These are phyloP conservation scores for Aphelinus certus DNA, from an alignment of 1,140 invertebrate species.

Conservation along the genomic window DNA sequence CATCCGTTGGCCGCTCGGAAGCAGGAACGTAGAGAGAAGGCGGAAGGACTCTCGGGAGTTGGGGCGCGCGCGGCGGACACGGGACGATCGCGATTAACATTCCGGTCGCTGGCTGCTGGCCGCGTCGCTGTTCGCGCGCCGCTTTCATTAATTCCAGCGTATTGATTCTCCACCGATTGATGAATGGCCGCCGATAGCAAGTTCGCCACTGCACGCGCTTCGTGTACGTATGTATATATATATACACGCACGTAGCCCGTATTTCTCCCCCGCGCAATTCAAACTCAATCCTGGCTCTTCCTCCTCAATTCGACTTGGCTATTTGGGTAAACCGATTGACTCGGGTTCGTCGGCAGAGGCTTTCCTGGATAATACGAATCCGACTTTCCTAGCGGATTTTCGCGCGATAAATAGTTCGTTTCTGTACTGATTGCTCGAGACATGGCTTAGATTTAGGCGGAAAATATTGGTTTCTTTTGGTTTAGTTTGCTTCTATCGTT, in stretches of 20 bases:
- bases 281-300: constrained; percentile 53
- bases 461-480: no score
- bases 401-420: constrained; percentile 28
- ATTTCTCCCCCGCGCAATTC: constrained; percentile 50
- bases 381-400: constrained; percentile 22
- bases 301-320: constrained; percentile 34
- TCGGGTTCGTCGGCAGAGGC: not conserved
- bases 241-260: no score
- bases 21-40: constrained; percentile 29
- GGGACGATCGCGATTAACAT: constrained; percentile 67
- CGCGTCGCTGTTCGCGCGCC: constrained; percentile 65
- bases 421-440: no score
- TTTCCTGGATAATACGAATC: constrained; percentile 32
- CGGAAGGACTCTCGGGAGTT: constrained; percentile 39
- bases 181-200: constrained; percentile 68
- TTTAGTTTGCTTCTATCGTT: no score
- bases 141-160: constrained; percentile 69
- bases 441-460: no score
- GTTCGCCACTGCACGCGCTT: constrained; percentile 47
- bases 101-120: constrained; percentile 57
- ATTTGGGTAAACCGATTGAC: constrained; percentile 11
- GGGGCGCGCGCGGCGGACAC: constrained; percentile 32
- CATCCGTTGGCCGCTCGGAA: no score
- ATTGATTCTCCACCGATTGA: constrained; percentile 66
- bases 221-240: no score